Base-by-base conservation (phyloP, 1,140 invertebrate genomes). In the Probaryconus sp. region DNA sequence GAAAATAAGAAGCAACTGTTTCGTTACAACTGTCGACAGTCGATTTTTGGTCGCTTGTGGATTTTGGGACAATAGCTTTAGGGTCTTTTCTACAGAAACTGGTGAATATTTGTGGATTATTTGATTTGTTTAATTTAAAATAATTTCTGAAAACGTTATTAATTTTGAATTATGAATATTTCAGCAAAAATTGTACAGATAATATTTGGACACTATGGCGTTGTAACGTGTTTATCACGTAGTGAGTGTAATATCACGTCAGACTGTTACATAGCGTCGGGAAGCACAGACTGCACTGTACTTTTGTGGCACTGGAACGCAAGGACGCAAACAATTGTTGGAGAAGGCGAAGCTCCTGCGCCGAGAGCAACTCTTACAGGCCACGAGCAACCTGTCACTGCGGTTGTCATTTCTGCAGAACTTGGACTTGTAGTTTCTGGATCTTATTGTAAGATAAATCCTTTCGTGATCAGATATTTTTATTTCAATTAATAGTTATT, bases 11-110 rank as follows among this genome's bases (percentile, higher is more conserved):
- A 95, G 94, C 58, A 97, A 96, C 83, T 98, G 97, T 83, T 99
- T 99, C 89, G 95, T 99, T 5, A 98, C 97, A 7, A 99, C 97
- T 0, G 96, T 98, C 2, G 98, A 99, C 85, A 97, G 96, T 76
- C 91, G 95, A 61, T 99, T 98, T 85, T 91, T 99, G 47, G 94
- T 99, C 61, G 97, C 98, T n/a, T 97, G 97, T 87, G 98, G 98
- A 31, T 99, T 99, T 88, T 99, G 98, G 95, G 98, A 99, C 85
- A 99, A 99, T 85, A 98, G 97, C 87, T 99, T 99, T 88, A 89
- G 98, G 16, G 95, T 99, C 1, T 99, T 99, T 87, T 96, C 95
- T 31, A 97, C 97, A 0, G 98, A 99, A 85, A 97, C 96, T 76
- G 95, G 96, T 96, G 88, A 67, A 53, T 35, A 37, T 20, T 47